Percentiles rank a stretch among this genome's conserved stretches.
These are phyloP conservation scores for Psittacula derbiana DNA, from an alignment of 2,797 vertebrate genomes.

Conservation along the genomic window DNA sequence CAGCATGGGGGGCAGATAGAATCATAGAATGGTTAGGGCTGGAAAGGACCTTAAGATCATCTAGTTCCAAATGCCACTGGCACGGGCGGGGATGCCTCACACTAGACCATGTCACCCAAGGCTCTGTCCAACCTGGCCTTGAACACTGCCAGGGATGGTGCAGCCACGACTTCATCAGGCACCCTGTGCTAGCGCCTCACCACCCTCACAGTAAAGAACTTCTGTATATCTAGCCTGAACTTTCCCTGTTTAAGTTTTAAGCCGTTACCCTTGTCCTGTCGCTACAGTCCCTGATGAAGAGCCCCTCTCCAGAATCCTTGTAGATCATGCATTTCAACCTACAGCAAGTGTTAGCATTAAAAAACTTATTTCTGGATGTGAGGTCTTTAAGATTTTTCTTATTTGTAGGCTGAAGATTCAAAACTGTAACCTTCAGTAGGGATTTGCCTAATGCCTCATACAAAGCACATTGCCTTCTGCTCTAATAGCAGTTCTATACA, in stretches of 20 bases:
- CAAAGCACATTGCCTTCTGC: background rate
- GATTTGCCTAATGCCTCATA: background rate
- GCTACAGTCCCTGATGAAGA: background rate
- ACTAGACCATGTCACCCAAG: background rate
- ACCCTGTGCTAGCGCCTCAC: background rate
- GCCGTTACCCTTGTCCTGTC: background rate
- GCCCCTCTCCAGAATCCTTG: background rate
- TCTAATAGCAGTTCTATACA: background rate
- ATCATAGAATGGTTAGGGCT: background rate
- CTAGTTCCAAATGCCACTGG: background rate
- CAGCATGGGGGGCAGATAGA: background rate
- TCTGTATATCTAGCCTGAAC: background rate
- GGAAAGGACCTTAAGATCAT: background rate
- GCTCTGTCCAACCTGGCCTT: background rate
- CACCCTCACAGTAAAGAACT: background rate
- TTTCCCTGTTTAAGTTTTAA: background rate
- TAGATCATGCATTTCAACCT: background rate
- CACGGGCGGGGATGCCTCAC: background rate
- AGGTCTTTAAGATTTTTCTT: background rate
- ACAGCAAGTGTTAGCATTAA: background rate
- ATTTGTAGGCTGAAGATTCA: background rate
- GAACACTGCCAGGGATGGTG: background rate
- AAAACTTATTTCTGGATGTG: background rate
- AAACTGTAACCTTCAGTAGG: background rate
- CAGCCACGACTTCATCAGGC: background rate